Base-by-base conservation (phyloP, 2,888 invertebrate genomes). In the Salticus scenicus region DNA sequence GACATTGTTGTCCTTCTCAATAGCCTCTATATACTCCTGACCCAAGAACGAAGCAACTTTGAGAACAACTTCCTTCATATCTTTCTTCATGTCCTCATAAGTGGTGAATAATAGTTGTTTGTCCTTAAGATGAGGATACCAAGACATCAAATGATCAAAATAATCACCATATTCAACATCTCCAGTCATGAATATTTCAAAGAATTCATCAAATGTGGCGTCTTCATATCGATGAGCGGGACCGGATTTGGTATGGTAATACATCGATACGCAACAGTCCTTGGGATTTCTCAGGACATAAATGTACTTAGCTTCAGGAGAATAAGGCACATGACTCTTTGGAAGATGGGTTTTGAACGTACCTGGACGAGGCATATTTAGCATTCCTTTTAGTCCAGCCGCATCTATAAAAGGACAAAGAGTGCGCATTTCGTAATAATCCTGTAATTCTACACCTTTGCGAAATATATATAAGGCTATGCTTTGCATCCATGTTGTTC, bases 201-300 rank as follows among this genome's bases (percentile, higher is more conserved):
- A 89, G 87, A 91, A 92, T 37, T 92, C 91, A 30, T 90, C 84
- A 89, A 89, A 89, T 71, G 27, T 89, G 0, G 80, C 88, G 28
- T 83, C 82, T 47, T 31, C 51, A 47, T 51, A 88, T 0, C 72
- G 73, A 33, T 64, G 84, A 1, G 63, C 64, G 2, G 71, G 31
- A 0, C 47, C 17, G 2, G 64, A 28, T 24, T 47, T 76, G 10
- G 86, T 80, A 33, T 91, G 92, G 88, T 91, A 90, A 88, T 89
- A 92, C 80, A 90, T 91, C 0, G 92, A 92, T 2, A 92, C 91
- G 1, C 90, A 90, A 4, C 90, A 90, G 89, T 92, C 92, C 88
- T 91, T 92, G 0, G 92, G 92, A 88, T 92, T 92, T 57, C 92
- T 90, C 5, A 91, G 90, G 28, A 92, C 90, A 88, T 92, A 92